Evolutionary conservation across 2,113 vertebrate species (phyloP), one percentile per base, ranked within the genome.

Genomic region (Proterorhinus semilunaris): DNA sequence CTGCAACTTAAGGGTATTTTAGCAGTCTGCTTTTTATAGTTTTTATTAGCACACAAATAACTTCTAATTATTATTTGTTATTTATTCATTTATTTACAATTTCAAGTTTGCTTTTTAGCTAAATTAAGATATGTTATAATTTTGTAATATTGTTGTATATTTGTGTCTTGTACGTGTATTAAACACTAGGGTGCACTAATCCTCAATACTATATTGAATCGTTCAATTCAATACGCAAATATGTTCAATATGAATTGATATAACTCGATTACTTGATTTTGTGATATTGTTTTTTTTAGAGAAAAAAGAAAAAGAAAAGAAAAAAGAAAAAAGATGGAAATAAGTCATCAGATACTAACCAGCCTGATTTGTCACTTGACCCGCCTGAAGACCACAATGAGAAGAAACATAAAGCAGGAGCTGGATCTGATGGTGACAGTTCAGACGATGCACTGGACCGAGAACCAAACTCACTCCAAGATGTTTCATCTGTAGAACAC

Each of bases 241-340:
- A 36, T 36, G 27, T 36, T 36, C 27, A 36, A 36, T 36, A 36
- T 36, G 27, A 36, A 36, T 36, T 36, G 27, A 36, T 5, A 3
- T 4, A 36, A 36, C 0, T 58, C 12, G 4, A 36, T 10, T 9
- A 17, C 12, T 16, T 50, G 17, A 10, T 55, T 8, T 6, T 50
- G 16, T 57, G 10, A 13, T 59, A 1, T 5, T 27, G 15, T 36
- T 36, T 36, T 36, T 71, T 21, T 1, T 63, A 96, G 94, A 93
- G 83, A 65, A 94, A 91, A 71, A 94, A 76, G 21, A 21, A 21
- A 21, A 21, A 21, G 63, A 93, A 50, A 49, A 92, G 8, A 43
- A 92, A 82, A 75, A 93, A 55, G 15, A 92, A 81, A 57, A 65
- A 36, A 0, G 10, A 70, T 8, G 78, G 52, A 0, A 7, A 17